Percentiles rank a stretch among this genome's conserved stretches.
These are phyloP conservation scores for Drosophila serrata DNA, from an alignment of 1,140 invertebrate species.

Conservation along the genomic window DNA sequence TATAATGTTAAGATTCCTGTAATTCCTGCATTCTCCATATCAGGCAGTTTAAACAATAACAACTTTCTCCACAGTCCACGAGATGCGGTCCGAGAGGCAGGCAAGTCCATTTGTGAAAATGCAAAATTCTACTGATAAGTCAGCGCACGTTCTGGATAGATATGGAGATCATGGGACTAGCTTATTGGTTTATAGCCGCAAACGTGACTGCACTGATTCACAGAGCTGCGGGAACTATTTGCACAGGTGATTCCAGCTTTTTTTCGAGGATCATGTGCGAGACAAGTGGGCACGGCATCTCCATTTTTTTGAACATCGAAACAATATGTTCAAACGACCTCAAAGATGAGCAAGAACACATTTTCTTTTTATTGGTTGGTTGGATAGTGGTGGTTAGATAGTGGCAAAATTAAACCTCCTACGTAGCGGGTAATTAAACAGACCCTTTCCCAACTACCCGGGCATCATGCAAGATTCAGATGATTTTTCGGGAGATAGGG, in stretches of 20 bases:
- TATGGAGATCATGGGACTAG: slow-evolving; percentile 1
- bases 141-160: slow-evolving; percentile 21
- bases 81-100: not conserved
- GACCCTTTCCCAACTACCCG: not conserved
- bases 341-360: not conserved
- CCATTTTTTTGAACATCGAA: not conserved
- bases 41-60: slow-evolving; percentile 5
- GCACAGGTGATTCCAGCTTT: slow-evolving; percentile 33
- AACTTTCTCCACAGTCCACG: slow-evolving; percentile 7
- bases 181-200: slow-evolving; percentile 4
- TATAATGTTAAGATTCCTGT: not conserved
- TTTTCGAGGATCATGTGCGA: slow-evolving; percentile 25
- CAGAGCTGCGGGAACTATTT: slow-evolving; percentile 3
- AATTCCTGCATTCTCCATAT: not conserved
- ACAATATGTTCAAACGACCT: not conserved
- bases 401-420: not conserved
- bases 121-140: slow-evolving; percentile 28
- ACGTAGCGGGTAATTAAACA: not conserved
- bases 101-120: slow-evolving; percentile 9
- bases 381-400: not conserved
- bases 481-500: slow-evolving; percentile 17
- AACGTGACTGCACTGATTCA: slow-evolving; percentile 43
- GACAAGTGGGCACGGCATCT: slow-evolving; percentile 4
- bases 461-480: slow-evolving; percentile 13
- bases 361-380: not conserved